phyloP scores from a whole-genome alignment of 2,797 vertebrate genomes.

The Crenuchus spilurus region DNA sequence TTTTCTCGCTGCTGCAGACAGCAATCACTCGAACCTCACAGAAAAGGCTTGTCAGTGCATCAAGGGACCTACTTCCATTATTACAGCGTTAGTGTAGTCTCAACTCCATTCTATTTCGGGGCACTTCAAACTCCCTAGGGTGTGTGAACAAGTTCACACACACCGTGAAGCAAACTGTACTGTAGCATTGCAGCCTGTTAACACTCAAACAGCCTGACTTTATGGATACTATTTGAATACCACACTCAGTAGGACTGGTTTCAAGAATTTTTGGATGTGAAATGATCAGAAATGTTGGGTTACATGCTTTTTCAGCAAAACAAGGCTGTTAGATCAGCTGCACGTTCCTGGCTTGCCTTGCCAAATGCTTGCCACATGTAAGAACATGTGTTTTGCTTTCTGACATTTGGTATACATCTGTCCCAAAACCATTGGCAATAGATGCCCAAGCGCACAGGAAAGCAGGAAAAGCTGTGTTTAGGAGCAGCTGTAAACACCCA shows the following conservation, averaged over 20 bases:
- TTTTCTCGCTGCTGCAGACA: conserved; percentile 38
- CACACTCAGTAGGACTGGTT: background rate
- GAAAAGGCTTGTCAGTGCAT: conserved; percentile 17
- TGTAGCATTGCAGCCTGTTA: background rate
- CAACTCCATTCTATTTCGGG: conserved; percentile 47
- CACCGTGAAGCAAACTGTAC: conserved; percentile 22
- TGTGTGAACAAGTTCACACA: conserved; percentile 41
- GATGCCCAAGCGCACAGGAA: background rate
- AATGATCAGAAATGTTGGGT: background rate
- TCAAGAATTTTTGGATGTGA: background rate
- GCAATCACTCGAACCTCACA: conserved; percentile 41
- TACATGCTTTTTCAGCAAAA: background rate
- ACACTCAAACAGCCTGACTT: background rate
- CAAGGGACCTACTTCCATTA: conserved; percentile 47
- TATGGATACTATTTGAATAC: background rate
- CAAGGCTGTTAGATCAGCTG: background rate
- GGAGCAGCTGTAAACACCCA: background rate
- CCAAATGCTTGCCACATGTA: background rate
- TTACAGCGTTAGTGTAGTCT: conserved; percentile 20
- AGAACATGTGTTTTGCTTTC: background rate
- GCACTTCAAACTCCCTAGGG: conserved; percentile 39
- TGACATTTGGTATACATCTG: conserved; percentile 5
- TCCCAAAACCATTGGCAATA: background rate
- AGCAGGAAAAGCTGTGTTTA: background rate
- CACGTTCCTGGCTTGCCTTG: background rate